These are phyloP conservation scores for Vidua macroura DNA, from an alignment of 2,113 vertebrate genomes.

Conservation along the genomic window DNA sequence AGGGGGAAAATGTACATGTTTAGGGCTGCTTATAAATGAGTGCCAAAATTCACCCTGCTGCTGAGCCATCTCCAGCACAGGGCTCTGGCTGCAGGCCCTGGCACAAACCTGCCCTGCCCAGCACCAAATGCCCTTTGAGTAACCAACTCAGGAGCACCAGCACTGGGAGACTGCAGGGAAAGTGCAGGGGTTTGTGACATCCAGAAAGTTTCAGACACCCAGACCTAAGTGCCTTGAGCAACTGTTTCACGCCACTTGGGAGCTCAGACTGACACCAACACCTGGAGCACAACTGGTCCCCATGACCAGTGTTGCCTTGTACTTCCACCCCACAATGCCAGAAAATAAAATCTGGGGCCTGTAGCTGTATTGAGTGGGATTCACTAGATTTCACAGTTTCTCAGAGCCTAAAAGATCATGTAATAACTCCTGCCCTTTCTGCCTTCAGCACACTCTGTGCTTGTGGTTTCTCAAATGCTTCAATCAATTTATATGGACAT, in stretches of 20 bases:
- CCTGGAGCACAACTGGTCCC: neutral
- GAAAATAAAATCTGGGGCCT: neutral
- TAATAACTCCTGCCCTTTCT: neutral
- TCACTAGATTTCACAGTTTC: neutral
- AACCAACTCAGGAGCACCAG: neutral
- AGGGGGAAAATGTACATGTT: neutral
- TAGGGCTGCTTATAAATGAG: neutral
- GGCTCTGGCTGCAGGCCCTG: neutral
- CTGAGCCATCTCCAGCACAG: neutral
- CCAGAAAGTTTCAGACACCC: neutral
- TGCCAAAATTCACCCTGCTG: neutral
- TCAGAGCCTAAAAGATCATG: neutral
- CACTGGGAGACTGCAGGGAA: neutral
- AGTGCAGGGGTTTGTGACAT: neutral
- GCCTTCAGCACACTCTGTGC: neutral
- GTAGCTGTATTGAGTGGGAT: neutral
- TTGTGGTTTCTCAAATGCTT: neutral
- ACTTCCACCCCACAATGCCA: neutral
- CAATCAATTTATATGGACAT: neutral
- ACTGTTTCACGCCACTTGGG: neutral
- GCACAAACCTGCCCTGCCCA: neutral
- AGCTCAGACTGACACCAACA: neutral
- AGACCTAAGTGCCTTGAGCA: neutral
- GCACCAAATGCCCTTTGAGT: neutral
- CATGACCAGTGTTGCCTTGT: rapidly evolving